Evolutionary conservation across 2,113 vertebrate genomes (phyloP), one percentile per base, ranked within the genome.

Genomic region (Hippocampus guttulatus): DNA sequence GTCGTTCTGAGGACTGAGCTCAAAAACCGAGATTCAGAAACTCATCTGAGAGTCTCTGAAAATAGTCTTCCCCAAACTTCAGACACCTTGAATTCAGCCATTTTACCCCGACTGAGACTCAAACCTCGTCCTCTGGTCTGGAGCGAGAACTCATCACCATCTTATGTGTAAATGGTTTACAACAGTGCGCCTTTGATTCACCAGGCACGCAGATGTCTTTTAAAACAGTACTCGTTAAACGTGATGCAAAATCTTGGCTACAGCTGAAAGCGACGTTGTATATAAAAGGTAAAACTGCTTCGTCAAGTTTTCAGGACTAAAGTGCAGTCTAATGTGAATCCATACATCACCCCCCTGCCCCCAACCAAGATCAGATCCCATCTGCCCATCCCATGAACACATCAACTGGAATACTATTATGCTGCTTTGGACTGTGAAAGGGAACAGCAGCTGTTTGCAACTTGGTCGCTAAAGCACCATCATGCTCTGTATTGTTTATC

Each of bases 371-470:
- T 18, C 5, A 25, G 23, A 23, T 23, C 11, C 11, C 68, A 80
- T 57, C 79, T 69, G 70, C 69, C 77, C 30, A 64, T 45, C 70
- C 27, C 20, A 47, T 30, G 68, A 38, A 33, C 57, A 14, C 60
- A 76, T 80, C 67, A 82, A 72, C 75, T 84, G 75, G 76, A 85
- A 85, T 27, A 75, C 49, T 49, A n/a, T 63, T 77, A 43, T 49
- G 16, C 69, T 70, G 52, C 67, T 78, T 68, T 69, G 43, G 74
- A 69, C 62, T 65, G 68, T 60, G 52, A 69, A 62, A 73, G 69
- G 54, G 52, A 51, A 12, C 76, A 83, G 79, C 80, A 85, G 73
- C 79, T 84, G 77, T 84, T 87, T 85, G 77, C 58, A 78, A 68
- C 75, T 68, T 74, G 76, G 72, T 71, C 72, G 75, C 85, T 62